Evolutionary conservation across 2,888 invertebrate genomes (phyloP), one percentile per base, ranked within the genome.

Genomic region (Aphrophora alni): DNA sequence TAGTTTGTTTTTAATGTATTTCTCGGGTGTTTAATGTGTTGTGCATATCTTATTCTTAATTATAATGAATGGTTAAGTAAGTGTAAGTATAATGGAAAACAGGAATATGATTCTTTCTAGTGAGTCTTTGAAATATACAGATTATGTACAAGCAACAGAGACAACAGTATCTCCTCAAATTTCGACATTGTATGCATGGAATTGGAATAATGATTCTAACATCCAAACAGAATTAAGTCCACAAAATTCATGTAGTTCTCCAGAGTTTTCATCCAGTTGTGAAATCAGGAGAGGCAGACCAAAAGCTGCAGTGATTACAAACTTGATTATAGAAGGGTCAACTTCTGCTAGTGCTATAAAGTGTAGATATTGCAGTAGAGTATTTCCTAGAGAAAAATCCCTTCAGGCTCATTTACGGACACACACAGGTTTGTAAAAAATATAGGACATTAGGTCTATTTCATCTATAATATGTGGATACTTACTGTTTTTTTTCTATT

Each of bases 351-450:
- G 92, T 86, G 91, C 91, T 81, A 94, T 94, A 84, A 93, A 93
- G 86, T 95, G 95, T 87, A 90, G 90, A 77, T 92, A 90, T 85
- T 94, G 95, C 88, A 91, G 91, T 83, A 88, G 95, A 80, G 93
- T 94, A 26, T 95, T 95, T 87, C 95, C 95, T 0, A 88, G 94
- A 84, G 94, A 94, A 86, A 95, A 95, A 88, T 93, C 93, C 12
- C 89, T 94, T 0, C 93, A 94, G 87, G 94, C 94, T 24, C 92
- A 92, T 86, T 87, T 92, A 38, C 88, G 92, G 84, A 92, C 92
- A 5, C 93, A 93, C 85, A 92, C 92, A 87, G 92, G 92, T 92
- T 86, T 80, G 81, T 79, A 69, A 24, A 73, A 33, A 33, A 33
- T 33, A 33, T 33, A 33, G 33, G n/a, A n/a, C n/a, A 5, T 33